A percentile compares a stretch with the other conserved stretches of the same genome.
Evolutionary conservation across 2,797 vertebrate genomes (phyloP).

Genomic region (Rhinophrynus dorsalis): DNA sequence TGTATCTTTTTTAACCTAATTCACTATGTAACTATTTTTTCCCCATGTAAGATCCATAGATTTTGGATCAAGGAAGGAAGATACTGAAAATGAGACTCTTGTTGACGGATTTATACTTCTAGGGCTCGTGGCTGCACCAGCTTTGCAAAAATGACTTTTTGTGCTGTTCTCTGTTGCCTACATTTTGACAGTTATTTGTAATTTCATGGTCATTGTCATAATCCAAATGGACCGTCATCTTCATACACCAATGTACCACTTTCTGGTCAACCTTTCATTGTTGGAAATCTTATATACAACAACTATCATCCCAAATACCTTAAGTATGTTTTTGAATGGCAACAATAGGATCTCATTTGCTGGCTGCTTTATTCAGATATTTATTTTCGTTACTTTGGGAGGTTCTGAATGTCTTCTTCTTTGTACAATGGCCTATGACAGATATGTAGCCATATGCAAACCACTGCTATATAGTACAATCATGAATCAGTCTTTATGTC

Average conservation of each 20-base stretch:
- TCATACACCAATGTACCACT: constrained; percentile 35
- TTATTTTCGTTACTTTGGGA: constrained; percentile 9
- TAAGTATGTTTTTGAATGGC: not conserved
- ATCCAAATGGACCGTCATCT: constrained; percentile 1
- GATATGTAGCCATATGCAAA: constrained; percentile 29
- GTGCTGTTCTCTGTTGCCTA: not conserved
- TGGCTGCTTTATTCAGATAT: constrained; percentile 31
- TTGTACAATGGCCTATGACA: constrained; percentile 29
- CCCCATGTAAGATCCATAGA: too few relatives aligned
- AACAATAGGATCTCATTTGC: constrained; percentile 18
- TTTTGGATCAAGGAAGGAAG: not conserved
- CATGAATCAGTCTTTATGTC: not conserved
- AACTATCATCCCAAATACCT: not conserved
- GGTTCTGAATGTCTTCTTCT: constrained; percentile 22
- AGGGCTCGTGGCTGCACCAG: not conserved
- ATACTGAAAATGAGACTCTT: not conserved
- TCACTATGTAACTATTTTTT: not conserved
- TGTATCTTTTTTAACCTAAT: too few relatives aligned
- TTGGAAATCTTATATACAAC: constrained; percentile 19
- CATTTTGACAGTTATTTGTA: constrained; percentile 12
- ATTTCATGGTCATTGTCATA: constrained; percentile 9
- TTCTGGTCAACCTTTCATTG: constrained; percentile 12
- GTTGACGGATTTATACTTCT: constrained; percentile 2
- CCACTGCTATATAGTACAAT: not conserved
- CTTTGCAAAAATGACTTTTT: not conserved